A percentile compares a stretch with the other conserved stretches of the same genome.
Conservation (phyloP, 2,888 invertebrate species). For the Danaus chrysippus region DNA sequence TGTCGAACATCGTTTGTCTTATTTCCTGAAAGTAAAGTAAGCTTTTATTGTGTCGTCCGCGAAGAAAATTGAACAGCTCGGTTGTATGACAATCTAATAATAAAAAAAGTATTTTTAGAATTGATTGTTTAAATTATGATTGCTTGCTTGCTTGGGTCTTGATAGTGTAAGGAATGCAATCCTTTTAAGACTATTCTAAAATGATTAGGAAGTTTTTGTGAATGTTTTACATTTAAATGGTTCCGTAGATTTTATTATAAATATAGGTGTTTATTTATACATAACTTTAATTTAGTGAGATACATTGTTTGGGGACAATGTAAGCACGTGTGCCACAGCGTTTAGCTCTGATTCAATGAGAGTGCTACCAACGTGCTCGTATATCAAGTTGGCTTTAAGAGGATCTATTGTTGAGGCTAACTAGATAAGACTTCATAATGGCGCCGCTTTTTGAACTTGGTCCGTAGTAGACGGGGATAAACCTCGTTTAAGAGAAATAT, state of each 20-base stretch:
- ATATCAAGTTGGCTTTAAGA: not conserved
- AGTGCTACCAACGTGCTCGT: not conserved
- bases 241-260: too few species aligned
- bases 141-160: too few species aligned
- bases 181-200: too few species aligned
- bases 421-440: slow-evolving; percentile 1
- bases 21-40: slow-evolving; percentile 27
- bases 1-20: slow-evolving; percentile 20
- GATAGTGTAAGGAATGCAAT: too few species aligned
- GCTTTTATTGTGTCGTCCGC: slow-evolving; percentile 28
- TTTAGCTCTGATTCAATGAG: not conserved
- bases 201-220: too few species aligned
- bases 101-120: slow-evolving; percentile 1
- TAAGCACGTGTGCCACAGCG: not conserved
- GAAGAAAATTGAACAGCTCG: slow-evolving; percentile 14
- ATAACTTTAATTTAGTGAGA: slow-evolving; percentile 16
- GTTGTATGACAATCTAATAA: slow-evolving; percentile 14
- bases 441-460: not conserved
- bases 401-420: not conserved
- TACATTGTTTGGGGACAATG: slow-evolving; percentile 9
- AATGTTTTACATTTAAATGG: too few species aligned
- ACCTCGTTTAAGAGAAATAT: not conserved
- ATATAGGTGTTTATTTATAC: slow-evolving; percentile 2
- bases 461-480: not conserved
- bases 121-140: slow-evolving; percentile 4